Percentiles rank a stretch among this genome's conserved stretches.
Evolutionary conservation across 2,113 vertebrate genomes (phyloP).

Genomic region (Erinaceus europaeus): DNA sequence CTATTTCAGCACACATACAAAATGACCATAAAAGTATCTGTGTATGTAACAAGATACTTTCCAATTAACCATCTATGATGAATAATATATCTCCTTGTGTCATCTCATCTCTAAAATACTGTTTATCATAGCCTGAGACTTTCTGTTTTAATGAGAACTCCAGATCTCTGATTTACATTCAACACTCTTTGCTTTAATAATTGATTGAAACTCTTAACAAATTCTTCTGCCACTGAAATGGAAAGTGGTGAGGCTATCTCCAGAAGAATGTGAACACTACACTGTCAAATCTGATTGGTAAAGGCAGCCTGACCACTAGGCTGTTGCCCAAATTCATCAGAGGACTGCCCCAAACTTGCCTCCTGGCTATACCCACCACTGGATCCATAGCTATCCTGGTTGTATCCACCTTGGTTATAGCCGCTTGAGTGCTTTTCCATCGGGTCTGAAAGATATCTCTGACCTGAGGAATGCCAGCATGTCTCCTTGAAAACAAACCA

Average conservation of each 20-base stretch:
- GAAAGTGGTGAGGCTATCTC: conserved; percentile 71
- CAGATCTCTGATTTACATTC: conserved; percentile 58
- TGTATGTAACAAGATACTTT: conserved; percentile 81
- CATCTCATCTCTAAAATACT: conserved; percentile 64
- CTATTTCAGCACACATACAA: conserved; percentile 78
- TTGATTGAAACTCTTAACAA: conserved; percentile 74
- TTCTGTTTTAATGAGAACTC: conserved; percentile 64
- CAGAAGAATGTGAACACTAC: conserved; percentile 37
- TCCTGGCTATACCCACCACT: conserved; percentile 86
- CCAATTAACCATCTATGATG: conserved; percentile 67
- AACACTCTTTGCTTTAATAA: conserved; percentile 65
- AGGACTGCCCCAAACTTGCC: conserved; percentile 81
- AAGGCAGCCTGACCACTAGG: conserved; percentile 89
- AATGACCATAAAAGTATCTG: conserved; percentile 81
- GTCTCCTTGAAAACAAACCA: conserved; percentile 99
- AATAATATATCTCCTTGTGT: conserved; percentile 55
- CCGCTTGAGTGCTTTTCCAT: conserved; percentile 90
- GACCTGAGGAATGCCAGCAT: conserved; percentile 92
- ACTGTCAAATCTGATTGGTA: conserved; percentile 90
- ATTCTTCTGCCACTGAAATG: conserved; percentile 60
- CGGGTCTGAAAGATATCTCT: conserved; percentile 82
- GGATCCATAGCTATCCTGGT: conserved; percentile 91
- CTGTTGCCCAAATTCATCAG: conserved; percentile 84
- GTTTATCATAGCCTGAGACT: conserved; percentile 69
- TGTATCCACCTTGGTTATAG: conserved; percentile 89